A percentile compares a stretch with the other conserved stretches of the same genome.
Conservation (phyloP, 2,888 invertebrate genomes). For the Tipula vernalis region DNA sequence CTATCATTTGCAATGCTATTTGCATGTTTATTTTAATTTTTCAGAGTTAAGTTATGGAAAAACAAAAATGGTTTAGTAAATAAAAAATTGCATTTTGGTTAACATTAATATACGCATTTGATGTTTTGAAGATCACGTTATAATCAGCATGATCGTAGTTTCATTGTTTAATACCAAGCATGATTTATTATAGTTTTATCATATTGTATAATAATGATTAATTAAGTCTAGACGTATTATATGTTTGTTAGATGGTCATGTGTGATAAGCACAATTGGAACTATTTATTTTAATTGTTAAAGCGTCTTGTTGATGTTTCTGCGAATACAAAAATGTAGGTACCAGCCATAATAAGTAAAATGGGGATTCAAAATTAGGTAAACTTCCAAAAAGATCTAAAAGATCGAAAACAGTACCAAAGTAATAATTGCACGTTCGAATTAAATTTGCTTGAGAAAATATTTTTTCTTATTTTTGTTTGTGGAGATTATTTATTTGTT, state of each 20-base stretch:
- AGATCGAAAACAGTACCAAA: too few species aligned
- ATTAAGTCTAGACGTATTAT: background rate
- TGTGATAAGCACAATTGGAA: background rate
- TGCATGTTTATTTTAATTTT: background rate
- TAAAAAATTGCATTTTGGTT: background rate
- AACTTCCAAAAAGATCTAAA: too few species aligned
- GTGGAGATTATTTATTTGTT: too few species aligned
- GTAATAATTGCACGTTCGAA: too few species aligned
- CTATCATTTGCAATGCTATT: background rate
- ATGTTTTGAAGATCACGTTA: background rate
- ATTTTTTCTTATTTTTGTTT: too few species aligned
- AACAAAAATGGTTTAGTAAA: background rate
- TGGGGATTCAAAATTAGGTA: too few species aligned
- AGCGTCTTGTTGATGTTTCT: too few species aligned
- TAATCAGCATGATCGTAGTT: background rate
- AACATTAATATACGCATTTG: background rate
- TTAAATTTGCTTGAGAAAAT: too few species aligned
- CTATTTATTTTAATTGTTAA: background rate
- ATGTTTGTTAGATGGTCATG: too few species aligned
- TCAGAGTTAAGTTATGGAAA: background rate
- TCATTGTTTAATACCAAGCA: background rate
- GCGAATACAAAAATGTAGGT: too few species aligned
- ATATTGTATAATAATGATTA: background rate
- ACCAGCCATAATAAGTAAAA: too few species aligned
- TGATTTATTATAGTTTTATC: background rate